These are phyloP conservation scores for Stegodyphus dumicola DNA, from an alignment of 1,140 invertebrate species.

Conservation along the genomic window DNA sequence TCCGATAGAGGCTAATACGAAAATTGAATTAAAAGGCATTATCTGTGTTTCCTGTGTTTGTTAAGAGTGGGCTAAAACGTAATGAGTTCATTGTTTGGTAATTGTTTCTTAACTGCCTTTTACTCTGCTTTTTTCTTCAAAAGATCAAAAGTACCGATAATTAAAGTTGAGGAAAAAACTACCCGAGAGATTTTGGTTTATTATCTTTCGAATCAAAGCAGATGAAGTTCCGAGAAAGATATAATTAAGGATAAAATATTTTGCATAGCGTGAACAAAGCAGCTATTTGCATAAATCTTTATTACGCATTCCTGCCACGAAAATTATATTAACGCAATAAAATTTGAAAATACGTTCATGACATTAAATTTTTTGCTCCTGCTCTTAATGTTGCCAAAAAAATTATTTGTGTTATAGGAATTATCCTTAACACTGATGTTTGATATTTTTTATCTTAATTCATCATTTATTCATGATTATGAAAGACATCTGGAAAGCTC, in stretches of 20 bases:
- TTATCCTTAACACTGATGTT: not conserved
- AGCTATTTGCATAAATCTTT: too few relatives aligned
- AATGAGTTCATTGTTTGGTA: constrained; percentile 59
- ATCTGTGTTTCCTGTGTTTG: constrained; percentile 43
- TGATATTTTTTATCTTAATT: too few relatives aligned
- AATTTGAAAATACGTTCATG: constrained; percentile 24
- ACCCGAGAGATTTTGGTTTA: constrained; percentile 21
- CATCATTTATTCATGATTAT: too few relatives aligned
- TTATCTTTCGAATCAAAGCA: constrained; percentile 36
- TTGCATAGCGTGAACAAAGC: constrained; percentile 9
- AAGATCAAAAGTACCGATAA: constrained; percentile 55
- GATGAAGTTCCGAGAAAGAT: constrained; percentile 39
- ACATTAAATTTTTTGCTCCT: not conserved
- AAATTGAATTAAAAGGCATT: constrained; percentile 59
- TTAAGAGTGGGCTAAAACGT: constrained; percentile 36
- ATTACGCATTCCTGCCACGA: constrained; percentile 14
- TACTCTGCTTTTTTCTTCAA: constrained; percentile 23
- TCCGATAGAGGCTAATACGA: constrained; percentile 34
- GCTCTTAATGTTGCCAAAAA: too few relatives aligned
- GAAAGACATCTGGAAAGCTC: too few relatives aligned
- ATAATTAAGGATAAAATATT: constrained; percentile 59
- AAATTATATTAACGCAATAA: constrained; percentile 55
- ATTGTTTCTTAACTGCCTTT: constrained; percentile 59
- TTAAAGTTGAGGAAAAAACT: constrained; percentile 49
- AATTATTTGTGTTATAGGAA: too few relatives aligned